Base-by-base conservation (phyloP, 2,113 vertebrate species). In the Cheilinus undulatus region DNA sequence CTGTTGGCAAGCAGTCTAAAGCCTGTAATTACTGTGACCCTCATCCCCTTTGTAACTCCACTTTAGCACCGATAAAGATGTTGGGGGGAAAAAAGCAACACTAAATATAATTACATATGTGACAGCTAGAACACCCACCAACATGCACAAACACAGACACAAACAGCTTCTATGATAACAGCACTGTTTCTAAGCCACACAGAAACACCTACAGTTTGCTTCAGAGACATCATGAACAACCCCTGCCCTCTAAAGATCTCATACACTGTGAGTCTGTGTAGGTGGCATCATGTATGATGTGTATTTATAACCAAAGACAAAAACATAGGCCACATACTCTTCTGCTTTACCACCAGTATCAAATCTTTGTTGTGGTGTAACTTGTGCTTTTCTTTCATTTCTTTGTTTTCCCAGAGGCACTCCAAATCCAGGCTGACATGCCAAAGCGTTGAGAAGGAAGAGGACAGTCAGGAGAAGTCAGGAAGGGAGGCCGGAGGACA, bases 371-470 rank as follows among this genome's bases (percentile, higher is more conserved):
- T 43, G 15, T 15, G 24, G 7, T 58, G 5, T n/a, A 28, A 36
- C 20, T 4, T 76, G 13, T 64, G 10, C 51, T 26, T 76, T 14
- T 68, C 9, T 72, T 6, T 84, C n/a, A 11, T 36, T 1, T 30
- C 1, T 19, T 66, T 79, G 34, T 27, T 17, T 45, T 0, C 73
- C 73, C 93, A 99, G 97, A 97, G 92, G 85, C 93, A 95, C 60
- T 92, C 93, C 32, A 99, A 96, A 89, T 94, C 95, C 60, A 93
- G 93, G 43, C 88, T 95, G 85, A 94, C 94, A 65, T 94, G 93
- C 49, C 95, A 94, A 4, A 94, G 92, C 11, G 80, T 91, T 26
- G 96, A 97, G 1, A 95, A 95, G 0, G 97, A 97, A 0, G 96
- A 98, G 5, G 97, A 97, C 0, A 7, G 56, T 40, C 95, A 94